Conservation (phyloP, 2,888 invertebrate genomes). For the Leptopterna dolabrata region DNA sequence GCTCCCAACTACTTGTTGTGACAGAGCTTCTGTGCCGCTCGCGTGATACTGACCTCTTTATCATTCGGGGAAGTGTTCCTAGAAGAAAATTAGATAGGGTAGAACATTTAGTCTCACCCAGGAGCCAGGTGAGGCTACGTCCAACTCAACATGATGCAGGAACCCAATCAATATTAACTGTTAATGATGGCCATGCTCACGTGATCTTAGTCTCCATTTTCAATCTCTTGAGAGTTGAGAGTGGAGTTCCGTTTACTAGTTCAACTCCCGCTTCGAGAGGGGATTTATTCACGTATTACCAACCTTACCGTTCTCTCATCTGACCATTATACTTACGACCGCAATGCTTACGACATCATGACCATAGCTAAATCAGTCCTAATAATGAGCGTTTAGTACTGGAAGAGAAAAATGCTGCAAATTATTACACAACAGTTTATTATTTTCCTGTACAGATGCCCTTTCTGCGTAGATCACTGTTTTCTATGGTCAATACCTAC, state of each 20-base stretch:
- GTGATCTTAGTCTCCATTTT: neutral
- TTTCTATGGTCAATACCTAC: too few relatives aligned
- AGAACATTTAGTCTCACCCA: neutral
- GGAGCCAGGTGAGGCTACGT: neutral
- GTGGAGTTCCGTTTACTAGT: neutral
- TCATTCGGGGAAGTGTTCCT: neutral
- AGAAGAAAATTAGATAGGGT: neutral
- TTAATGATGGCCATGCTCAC: neutral
- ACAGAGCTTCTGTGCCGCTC: neutral
- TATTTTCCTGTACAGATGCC: too few relatives aligned
- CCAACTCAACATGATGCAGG: neutral
- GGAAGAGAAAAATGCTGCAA: too few relatives aligned
- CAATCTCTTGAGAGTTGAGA: neutral
- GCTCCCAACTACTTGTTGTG: slow-evolving; percentile 7
- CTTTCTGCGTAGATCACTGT: too few relatives aligned
- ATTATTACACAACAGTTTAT: too few relatives aligned
- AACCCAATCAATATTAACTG: neutral
- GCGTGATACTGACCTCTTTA: slow-evolving; percentile 7
- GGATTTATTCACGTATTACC: too few relatives aligned
- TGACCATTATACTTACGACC: too few relatives aligned
- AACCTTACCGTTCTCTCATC: too few relatives aligned
- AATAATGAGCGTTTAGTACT: too few relatives aligned
- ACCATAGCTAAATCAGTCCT: too few relatives aligned
- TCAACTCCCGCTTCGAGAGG: neutral
- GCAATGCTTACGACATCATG: too few relatives aligned